Evolutionary conservation across 2,797 vertebrate species (phyloP).

Genomic region (Synanceia verrucosa): DNA sequence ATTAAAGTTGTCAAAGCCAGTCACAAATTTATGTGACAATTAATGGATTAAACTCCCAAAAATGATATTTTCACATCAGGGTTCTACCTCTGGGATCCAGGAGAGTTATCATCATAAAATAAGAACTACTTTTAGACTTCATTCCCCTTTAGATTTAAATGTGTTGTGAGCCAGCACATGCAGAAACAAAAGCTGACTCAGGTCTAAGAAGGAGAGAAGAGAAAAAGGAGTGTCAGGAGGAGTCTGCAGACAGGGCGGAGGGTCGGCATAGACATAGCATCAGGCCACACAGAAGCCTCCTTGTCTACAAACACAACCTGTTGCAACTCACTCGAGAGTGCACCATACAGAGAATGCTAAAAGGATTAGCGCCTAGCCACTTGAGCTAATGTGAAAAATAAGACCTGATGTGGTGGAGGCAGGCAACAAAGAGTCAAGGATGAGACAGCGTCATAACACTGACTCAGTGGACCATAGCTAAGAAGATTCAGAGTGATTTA

Average conservation of each 20-base stretch:
- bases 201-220: not conserved
- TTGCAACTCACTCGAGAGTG: conserved; percentile 60
- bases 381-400: conserved; percentile 75
- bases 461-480: conserved; percentile 20
- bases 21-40: not conserved
- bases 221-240: conserved; percentile 40
- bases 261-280: conserved; percentile 52
- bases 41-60: not conserved
- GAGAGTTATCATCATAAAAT: not conserved
- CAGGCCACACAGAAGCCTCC: conserved; percentile 60
- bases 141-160: conserved; percentile 4
- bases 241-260: conserved; percentile 55
- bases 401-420: conserved; percentile 45
- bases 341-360: conserved; percentile 67
- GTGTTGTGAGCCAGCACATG: not conserved
- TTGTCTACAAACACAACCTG: conserved; percentile 70
- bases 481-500: conserved; percentile 37
- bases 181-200: conserved; percentile 57
- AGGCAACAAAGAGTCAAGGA: conserved; percentile 51
- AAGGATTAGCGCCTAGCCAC: conserved; percentile 66
- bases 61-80: not conserved
- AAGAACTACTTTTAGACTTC: not conserved
- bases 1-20: too few species aligned
- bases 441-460: conserved; percentile 30
- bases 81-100: not conserved